These are phyloP conservation scores for Nothura maculosa DNA, from an alignment of 2,797 vertebrate species.

Conservation along the genomic window DNA sequence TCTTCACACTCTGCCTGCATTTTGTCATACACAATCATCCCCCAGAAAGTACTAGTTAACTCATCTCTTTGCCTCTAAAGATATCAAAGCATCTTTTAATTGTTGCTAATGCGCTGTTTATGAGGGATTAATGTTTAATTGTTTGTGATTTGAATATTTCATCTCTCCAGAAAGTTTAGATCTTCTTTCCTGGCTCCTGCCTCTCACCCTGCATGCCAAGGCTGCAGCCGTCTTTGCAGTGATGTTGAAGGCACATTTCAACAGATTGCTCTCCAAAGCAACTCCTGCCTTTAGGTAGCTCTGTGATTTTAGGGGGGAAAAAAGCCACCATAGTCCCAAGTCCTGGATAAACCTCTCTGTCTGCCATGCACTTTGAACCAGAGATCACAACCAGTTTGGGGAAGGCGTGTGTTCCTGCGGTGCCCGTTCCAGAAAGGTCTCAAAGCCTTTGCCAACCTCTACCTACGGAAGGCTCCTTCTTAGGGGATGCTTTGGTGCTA, in stretches of 20 bases:
- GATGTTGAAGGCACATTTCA: conserved; percentile 26
- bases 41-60: neutral
- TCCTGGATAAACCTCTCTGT: neutral
- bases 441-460: neutral
- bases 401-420: neutral
- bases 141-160: conserved; percentile 23
- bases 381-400: neutral
- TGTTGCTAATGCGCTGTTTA: conserved; percentile 38
- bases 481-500: neutral
- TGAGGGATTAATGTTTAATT: conserved; percentile 6
- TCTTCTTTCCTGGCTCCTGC: neutral
- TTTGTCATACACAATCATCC: neutral
- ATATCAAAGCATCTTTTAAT: conserved; percentile 38
- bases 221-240: neutral
- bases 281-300: neutral
- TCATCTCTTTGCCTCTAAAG: neutral
- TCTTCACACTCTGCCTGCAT: neutral
- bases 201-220: neutral
- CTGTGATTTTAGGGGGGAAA: accelerated
- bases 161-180: conserved; percentile 1
- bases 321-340: accelerated
- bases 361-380: accelerated
- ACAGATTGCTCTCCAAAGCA: conserved; percentile 35
- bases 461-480: neutral
- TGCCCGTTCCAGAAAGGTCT: conserved; percentile 31